Evolutionary conservation across 2,797 vertebrate genomes (phyloP).

Genomic region (Staurois parvus): DNA sequence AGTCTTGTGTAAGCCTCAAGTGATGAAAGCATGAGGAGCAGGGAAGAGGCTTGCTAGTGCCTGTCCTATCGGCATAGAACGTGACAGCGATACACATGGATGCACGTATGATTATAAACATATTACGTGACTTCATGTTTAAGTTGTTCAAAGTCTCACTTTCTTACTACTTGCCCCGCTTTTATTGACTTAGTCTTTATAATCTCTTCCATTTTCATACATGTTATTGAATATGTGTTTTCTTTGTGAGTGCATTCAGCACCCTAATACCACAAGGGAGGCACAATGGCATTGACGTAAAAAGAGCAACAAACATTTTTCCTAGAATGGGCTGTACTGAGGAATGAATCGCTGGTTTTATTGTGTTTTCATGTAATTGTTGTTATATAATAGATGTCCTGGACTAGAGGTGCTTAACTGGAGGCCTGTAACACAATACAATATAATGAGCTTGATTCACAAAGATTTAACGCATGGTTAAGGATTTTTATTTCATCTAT

Average conservation of each 20-base stretch:
- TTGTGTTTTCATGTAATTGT: not conserved
- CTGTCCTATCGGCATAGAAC: constrained; percentile 51
- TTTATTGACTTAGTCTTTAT: not conserved
- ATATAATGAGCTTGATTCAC: too few relatives aligned
- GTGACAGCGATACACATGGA: constrained; percentile 46
- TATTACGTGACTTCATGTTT: not conserved
- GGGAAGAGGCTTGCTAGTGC: constrained; percentile 39
- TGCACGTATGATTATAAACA: constrained; percentile 26
- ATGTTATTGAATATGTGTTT: not conserved
- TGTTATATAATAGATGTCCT: not conserved
- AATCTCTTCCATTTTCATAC: not conserved
- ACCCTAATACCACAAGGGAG: not conserved
- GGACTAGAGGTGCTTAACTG: not conserved
- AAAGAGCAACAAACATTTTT: not conserved
- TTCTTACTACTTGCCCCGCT: not conserved
- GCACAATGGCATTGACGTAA: not conserved
- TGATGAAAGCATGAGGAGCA: not conserved
- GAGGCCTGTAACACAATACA: too few relatives aligned
- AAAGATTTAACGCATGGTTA: too few relatives aligned
- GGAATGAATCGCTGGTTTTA: not conserved
- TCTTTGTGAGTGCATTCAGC: not conserved
- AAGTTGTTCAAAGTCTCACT: not conserved
- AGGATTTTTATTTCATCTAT: too few relatives aligned
- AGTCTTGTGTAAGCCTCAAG: constrained; percentile 49
- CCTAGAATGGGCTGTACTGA: not conserved